Percentiles rank a stretch among this genome's conserved stretches.
Conservation (phyloP, 2,113 vertebrate species). For the Microcebus jonahi region DNA sequence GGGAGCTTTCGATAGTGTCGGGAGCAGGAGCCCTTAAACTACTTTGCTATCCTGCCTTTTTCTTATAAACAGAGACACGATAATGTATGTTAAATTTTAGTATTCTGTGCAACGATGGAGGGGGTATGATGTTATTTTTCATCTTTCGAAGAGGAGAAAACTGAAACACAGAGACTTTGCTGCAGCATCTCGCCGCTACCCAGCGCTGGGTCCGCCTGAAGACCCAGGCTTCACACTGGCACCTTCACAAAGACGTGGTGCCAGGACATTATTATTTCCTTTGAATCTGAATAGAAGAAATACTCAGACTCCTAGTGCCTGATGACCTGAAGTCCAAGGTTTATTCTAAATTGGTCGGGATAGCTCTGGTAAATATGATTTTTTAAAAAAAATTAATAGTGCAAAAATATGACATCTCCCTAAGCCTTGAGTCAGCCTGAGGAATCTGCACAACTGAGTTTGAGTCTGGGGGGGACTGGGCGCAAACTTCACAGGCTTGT, state of each 20-base stretch:
- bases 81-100: not conserved
- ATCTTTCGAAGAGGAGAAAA: not conserved
- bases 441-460: not conserved
- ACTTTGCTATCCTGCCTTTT: not conserved
- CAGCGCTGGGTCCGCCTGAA: not conserved
- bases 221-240: not conserved
- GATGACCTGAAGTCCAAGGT: not conserved
- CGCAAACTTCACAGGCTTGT: not conserved
- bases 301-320: not conserved
- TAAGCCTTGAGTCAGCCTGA: not conserved
- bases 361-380: not conserved
- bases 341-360: not conserved
- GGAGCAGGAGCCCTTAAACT: not conserved
- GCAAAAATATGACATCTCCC: not conserved
- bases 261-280: not conserved
- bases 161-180: not conserved
- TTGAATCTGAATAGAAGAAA: not conserved
- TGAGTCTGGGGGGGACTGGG: not conserved
- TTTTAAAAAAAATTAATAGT: not conserved
- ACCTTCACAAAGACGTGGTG: not conserved
- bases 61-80: not conserved
- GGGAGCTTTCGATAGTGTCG: not conserved
- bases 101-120: not conserved
- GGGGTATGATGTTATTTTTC: not conserved
- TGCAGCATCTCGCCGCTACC: not conserved